A percentile compares a stretch with the other conserved stretches of the same genome.
phyloP scores from a whole-genome alignment of 2,888 invertebrate species.

The Malthinus flaveolus region DNA sequence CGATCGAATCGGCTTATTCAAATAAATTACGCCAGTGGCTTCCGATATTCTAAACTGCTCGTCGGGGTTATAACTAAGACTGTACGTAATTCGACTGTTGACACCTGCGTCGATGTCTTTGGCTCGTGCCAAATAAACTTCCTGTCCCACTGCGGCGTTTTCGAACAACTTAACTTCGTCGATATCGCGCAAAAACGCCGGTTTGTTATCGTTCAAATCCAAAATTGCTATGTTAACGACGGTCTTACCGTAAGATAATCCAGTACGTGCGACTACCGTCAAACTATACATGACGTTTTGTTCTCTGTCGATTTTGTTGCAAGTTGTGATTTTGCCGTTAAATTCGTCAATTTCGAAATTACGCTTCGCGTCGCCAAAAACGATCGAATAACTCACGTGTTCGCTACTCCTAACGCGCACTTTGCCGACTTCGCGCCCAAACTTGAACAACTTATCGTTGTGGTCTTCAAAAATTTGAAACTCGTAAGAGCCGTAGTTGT shows the following conservation, averaged over 20 bases:
- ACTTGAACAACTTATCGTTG: conserved; percentile 61
- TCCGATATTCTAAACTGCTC: conserved; percentile 83
- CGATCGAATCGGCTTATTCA: conserved; percentile 77
- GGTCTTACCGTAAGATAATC: conserved; percentile 75
- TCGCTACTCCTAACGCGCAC: conserved; percentile 62
- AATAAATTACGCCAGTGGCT: conserved; percentile 85
- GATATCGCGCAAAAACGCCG: conserved; percentile 76
- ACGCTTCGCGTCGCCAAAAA: conserved; percentile 76
- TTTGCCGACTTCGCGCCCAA: conserved; percentile 76
- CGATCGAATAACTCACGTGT: conserved; percentile 71
- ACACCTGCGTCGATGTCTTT: conserved; percentile 85
- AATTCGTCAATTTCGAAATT: conserved; percentile 80
- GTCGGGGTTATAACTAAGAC: conserved; percentile 77
- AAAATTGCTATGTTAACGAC: conserved; percentile 78
- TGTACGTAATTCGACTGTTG: conserved; percentile 85
- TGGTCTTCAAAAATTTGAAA: conserved; percentile 85
- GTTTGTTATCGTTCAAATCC: conserved; percentile 92
- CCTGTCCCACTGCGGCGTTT: conserved; percentile 92
- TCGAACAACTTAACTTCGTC: conserved; percentile 81
- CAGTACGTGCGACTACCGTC: conserved; percentile 77
- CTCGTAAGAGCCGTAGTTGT: conserved; percentile 74
- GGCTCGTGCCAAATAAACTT: conserved; percentile 86
- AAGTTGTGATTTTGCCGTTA: conserved; percentile 77
- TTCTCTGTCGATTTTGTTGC: conserved; percentile 83
- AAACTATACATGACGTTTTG: conserved; percentile 74